Evolutionary conservation across 2,888 invertebrate species (phyloP).

Genomic region (Vanessa cardui): DNA sequence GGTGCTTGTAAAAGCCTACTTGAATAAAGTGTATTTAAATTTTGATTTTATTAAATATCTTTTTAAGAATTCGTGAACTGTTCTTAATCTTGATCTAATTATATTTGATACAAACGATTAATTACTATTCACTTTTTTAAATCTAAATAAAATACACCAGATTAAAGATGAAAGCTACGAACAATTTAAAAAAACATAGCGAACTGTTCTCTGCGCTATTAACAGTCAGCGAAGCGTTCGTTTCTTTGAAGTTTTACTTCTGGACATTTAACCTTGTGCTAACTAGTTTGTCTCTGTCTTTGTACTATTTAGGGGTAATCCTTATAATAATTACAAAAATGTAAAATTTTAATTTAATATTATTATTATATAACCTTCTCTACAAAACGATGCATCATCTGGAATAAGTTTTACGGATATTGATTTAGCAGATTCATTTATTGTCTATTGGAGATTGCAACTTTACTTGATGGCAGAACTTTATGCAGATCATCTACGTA

Average conservation of each 20-base stretch:
- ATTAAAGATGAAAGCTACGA: not conserved
- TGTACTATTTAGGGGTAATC: not conserved
- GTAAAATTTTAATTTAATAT: not conserved
- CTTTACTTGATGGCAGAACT: too few relatives aligned
- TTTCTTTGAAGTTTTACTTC: constrained; percentile 10
- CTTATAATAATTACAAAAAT: not conserved
- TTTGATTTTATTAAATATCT: too few relatives aligned
- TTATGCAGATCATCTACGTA: too few relatives aligned
- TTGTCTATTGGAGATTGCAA: too few relatives aligned
- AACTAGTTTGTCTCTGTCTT: not conserved
- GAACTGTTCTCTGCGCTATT: not conserved
- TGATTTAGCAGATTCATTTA: too few relatives aligned
- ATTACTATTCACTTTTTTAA: not conserved
- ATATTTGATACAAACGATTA: not conserved
- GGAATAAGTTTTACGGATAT: too few relatives aligned
- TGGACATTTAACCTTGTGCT: not conserved
- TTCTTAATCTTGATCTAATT: too few relatives aligned
- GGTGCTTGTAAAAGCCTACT: too few relatives aligned
- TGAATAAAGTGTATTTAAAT: too few relatives aligned
- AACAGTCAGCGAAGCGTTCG: constrained; percentile 2
- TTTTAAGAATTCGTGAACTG: too few relatives aligned
- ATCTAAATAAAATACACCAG: not conserved
- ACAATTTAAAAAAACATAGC: not conserved
- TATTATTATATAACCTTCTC: too few relatives aligned
- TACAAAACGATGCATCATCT: too few relatives aligned